A percentile compares a stretch with the other conserved stretches of the same genome.
phyloP scores from a whole-genome alignment of 1,140 invertebrate species.

The Drosophila sechellia region DNA sequence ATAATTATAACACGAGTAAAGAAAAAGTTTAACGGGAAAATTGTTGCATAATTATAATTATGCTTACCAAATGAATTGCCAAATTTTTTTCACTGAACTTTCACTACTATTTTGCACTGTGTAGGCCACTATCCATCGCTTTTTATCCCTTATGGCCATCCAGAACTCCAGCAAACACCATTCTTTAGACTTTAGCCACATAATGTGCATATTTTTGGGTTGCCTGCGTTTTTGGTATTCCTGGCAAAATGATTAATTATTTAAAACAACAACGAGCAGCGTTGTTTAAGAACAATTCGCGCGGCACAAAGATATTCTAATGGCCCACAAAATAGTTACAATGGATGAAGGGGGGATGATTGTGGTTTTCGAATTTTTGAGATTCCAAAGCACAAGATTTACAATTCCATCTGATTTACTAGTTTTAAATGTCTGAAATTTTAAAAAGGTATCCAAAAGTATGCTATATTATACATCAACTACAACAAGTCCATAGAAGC shows the following conservation, averaged over 20 bases:
- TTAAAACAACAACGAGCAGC: constrained; percentile 46
- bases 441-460: background rate
- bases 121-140: background rate
- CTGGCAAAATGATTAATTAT: constrained; percentile 81
- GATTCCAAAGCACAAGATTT: constrained; percentile 6
- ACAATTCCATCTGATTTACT: background rate
- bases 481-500: background rate
- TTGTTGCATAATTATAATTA: too few relatives aligned
- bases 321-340: constrained; percentile 33
- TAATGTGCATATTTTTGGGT: constrained; percentile 76
- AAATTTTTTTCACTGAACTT: too few relatives aligned
- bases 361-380: constrained; percentile 14
- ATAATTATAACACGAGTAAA: too few relatives aligned
- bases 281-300: constrained; percentile 33
- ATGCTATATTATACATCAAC: background rate
- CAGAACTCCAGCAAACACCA: constrained; percentile 1
- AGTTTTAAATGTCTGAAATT: background rate
- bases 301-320: constrained; percentile 44
- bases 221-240: constrained; percentile 48
- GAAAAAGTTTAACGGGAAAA: too few relatives aligned
- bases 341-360: constrained; percentile 8
- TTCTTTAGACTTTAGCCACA: constrained; percentile 51
- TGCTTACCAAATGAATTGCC: too few relatives aligned
- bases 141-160: background rate
- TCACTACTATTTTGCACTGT: background rate